Conservation (phyloP, 2,113 vertebrate genomes). For the Merops nubicus region DNA sequence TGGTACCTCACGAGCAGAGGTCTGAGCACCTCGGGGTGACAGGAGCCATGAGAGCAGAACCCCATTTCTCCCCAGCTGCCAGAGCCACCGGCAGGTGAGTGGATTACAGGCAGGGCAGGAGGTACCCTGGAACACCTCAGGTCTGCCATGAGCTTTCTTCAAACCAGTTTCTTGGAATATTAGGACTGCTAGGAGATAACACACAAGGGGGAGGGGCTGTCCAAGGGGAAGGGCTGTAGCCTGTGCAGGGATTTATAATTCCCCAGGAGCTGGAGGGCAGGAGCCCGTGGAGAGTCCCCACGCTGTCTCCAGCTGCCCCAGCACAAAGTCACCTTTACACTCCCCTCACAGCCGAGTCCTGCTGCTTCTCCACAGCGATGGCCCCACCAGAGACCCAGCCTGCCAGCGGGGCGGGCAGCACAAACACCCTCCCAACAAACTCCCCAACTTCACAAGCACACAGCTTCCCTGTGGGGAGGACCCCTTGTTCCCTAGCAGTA, state of each 20-base stretch:
- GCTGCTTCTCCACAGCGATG: rapidly evolving
- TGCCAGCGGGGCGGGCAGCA: background rate
- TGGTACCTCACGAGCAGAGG: rapidly evolving
- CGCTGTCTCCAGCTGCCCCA: background rate
- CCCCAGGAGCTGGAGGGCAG: background rate
- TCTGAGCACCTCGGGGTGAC: rapidly evolving
- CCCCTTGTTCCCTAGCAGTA: background rate
- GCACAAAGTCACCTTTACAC: background rate
- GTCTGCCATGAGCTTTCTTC: background rate
- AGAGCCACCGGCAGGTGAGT: background rate
- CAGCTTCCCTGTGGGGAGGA: background rate
- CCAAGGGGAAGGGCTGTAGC: background rate
- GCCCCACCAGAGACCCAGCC: background rate
- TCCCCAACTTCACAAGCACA: background rate
- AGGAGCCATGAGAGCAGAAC: background rate
- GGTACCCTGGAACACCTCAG: background rate
- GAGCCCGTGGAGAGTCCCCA: background rate
- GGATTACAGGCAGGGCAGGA: background rate
- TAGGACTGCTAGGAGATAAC: background rate
- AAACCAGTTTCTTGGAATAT: constrained; percentile 2
- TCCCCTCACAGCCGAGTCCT: background rate
- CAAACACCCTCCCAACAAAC: background rate
- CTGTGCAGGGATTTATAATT: background rate
- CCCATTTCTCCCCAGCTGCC: rapidly evolving
- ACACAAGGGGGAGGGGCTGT: background rate